These are phyloP conservation scores for Pollenia labialis DNA, from an alignment of 2,888 invertebrate species.

Conservation along the genomic window DNA sequence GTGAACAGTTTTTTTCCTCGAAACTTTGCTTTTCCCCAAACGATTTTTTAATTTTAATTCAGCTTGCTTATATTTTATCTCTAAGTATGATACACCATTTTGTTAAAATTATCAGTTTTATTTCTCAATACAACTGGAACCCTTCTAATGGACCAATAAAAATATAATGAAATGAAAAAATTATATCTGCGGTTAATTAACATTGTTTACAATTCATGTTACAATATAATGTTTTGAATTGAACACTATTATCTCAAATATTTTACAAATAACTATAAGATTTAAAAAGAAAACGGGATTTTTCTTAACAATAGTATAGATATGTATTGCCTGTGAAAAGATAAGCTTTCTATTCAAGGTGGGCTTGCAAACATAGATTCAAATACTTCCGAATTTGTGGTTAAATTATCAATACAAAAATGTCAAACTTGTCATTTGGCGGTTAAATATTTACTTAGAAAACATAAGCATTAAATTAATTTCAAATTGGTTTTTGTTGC, in stretches of 20 bases:
- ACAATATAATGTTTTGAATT: conserved; percentile 32
- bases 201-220: conserved; percentile 39
- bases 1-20: too few species aligned
- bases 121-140: neutral
- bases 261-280: neutral
- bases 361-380: neutral
- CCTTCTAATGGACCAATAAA: neutral
- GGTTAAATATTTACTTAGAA: conserved; percentile 14
- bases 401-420: conserved; percentile 5
- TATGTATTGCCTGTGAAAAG: too few species aligned
- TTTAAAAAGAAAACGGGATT: neutral
- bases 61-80: too few species aligned
- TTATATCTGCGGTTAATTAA: conserved; percentile 45
- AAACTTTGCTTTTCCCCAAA: too few species aligned
- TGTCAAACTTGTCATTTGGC: conserved; percentile 55
- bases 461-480: conserved; percentile 16
- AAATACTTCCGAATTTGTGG: conserved; percentile 21
- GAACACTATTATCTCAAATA: conserved; percentile 21
- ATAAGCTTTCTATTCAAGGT: conserved; percentile 20
- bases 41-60: too few species aligned
- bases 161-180: neutral
- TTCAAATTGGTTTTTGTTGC: neutral
- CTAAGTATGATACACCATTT: too few species aligned
- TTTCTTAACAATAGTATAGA: too few species aligned
- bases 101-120: too few species aligned